Evolutionary conservation across 2,113 vertebrate genomes (phyloP).

Genomic region (Tragelaphus imberbis): DNA sequence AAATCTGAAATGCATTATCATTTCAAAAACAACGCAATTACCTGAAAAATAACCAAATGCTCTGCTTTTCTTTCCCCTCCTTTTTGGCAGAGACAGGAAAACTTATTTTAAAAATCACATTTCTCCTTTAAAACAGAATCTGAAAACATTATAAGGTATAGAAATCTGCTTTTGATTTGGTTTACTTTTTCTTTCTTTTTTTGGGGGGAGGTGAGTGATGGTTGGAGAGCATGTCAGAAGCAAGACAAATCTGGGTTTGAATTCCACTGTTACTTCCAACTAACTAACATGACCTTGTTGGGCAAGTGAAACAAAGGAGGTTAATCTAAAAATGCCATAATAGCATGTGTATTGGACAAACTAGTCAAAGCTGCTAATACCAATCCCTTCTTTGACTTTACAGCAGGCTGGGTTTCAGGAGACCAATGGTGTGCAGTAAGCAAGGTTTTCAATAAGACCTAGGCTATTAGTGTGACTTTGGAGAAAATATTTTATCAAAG

Average conservation of each 20-base stretch:
- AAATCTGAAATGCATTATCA: not conserved
- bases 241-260: not conserved
- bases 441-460: not conserved
- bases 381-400: not conserved
- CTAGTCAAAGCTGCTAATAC: not conserved
- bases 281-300: not conserved
- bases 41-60: not conserved
- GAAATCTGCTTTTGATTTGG: not conserved
- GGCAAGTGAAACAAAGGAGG: not conserved
- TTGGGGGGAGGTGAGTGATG: fast-evolving
- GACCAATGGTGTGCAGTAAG: not conserved
- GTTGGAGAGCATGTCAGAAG: too few species aligned
- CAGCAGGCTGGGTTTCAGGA: not conserved
- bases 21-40: not conserved
- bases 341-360: not conserved
- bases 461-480: not conserved
- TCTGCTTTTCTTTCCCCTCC: not conserved
- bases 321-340: not conserved
- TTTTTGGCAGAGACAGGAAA: not conserved
- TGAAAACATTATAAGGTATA: not conserved
- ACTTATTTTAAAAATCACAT: not conserved
- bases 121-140: not conserved
- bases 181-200: not conserved
- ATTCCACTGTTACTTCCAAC: not conserved
- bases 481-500: not conserved